Evolutionary conservation across 2,113 vertebrate species (phyloP), one percentile per base, ranked within the genome.

Genomic region (Ageneiosus marmoratus): DNA sequence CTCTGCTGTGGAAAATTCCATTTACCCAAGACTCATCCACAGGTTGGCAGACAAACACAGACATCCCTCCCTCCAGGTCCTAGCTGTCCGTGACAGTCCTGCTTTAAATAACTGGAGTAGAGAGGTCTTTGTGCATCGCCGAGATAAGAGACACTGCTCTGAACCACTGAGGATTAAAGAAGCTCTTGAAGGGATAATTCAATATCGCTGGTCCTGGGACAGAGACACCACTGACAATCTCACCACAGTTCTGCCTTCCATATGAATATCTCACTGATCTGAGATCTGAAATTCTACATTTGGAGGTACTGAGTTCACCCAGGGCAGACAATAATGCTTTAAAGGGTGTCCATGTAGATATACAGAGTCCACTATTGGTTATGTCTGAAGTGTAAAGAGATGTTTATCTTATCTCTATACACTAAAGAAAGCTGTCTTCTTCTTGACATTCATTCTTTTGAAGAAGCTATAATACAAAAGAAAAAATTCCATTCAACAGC

Each of bases 101-200:
- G 72, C 62, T 83, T 76, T 76, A 65, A 69, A 81, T 67, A 67
- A 29, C 55, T 79, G 37, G 67, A 79, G 76, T 50, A 29, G 12
- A 73, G 37, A 20, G 51, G 74, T 65, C 87, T 86, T 84, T 86
- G 81, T 88, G 87, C 73, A 12, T 6, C 69, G 48, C 85, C 56
- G 41, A 62, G 84, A 86, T 88, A 86, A 86, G 75, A 69, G 32
- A 69, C 60, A 58, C 60, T 55, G 69, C 82, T 79, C 76, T 86
- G 80, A 77, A 86, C 56, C 76, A 67, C 65, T n/a, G 50, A 70
- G 80, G 85, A 86, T 86, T 84, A 86, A 82, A 86, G 85, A 67
- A 58, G 37, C 82, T 51, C 78, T 80, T 79, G 77, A 81, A 85
- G 80, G 70, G 79, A 87, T 87, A 82, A 56, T 53, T 82, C 86